Conservation (phyloP, 2,888 invertebrate species). For the Dexiosoma caninum region DNA sequence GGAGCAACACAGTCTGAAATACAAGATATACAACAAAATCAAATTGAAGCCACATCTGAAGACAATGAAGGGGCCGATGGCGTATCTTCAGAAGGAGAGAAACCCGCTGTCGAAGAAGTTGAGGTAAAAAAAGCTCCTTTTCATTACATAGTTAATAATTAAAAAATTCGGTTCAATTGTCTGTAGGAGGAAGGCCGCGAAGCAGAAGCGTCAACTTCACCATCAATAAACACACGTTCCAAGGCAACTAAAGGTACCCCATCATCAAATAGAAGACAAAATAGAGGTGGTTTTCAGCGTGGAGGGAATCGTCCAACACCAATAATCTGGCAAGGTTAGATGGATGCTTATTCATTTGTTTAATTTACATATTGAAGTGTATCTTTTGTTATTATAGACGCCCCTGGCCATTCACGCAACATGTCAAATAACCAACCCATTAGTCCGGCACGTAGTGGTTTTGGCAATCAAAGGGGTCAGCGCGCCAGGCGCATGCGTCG, state of each 20-base stretch:
- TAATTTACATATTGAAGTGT: background rate
- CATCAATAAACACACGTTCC: constrained; percentile 80
- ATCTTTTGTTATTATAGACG: constrained; percentile 56
- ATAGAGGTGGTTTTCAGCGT: constrained; percentile 74
- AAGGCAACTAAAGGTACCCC: constrained; percentile 74
- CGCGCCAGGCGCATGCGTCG: constrained; percentile 76
- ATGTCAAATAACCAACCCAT: constrained; percentile 67
- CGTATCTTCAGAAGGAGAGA: constrained; percentile 83
- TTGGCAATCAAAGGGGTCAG: constrained; percentile 71
- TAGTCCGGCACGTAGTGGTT: constrained; percentile 70
- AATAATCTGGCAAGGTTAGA: constrained; percentile 80
- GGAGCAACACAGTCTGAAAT: constrained; percentile 79
- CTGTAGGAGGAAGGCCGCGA: constrained; percentile 86
- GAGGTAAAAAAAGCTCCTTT: constrained; percentile 69
- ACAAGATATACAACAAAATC: constrained; percentile 74
- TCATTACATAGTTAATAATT: too few relatives aligned
- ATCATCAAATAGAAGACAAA: constrained; percentile 73
- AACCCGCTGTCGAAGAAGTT: constrained; percentile 78
- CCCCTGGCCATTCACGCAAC: constrained; percentile 68
- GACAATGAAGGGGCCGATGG: constrained; percentile 78
- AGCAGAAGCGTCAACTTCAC: constrained; percentile 85
- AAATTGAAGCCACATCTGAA: constrained; percentile 72
- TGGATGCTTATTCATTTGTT: background rate
- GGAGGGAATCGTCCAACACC: constrained; percentile 80
- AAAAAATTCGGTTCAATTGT: too few relatives aligned